Base-by-base conservation (phyloP, 2,888 invertebrate genomes). In the Ophioninae sp. region DNA sequence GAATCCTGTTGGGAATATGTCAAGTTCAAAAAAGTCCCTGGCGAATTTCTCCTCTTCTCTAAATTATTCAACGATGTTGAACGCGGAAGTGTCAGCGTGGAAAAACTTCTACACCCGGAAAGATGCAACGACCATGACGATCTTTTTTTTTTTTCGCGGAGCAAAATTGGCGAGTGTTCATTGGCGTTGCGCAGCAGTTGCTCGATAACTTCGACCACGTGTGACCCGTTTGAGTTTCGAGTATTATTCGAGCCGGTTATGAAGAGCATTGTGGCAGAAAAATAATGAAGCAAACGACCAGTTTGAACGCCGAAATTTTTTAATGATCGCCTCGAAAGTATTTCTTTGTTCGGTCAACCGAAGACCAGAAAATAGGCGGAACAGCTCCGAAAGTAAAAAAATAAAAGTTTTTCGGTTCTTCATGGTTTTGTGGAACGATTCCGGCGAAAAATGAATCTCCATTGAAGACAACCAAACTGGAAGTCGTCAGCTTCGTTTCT, bases 121-220 rank as follows among this genome's bases (percentile, higher is more conserved):
- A 17, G n/a, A 39, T 58, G 58, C 72, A 64, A 56, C 61, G 80
- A 63, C 44, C 23, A 71, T 39, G 58, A 51, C 73, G 65, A 30
- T 59, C 58, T 30, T 30, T 30, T 30, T 30, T 30, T 30, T 30
- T 51, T 44, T 44, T 61, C 22, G 39, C 56, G 10, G 65, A 30
- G 68, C 69, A 74, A 83, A 75, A 23, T 71, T 58, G 37, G 44
- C 58, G 56, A 58, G 65, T 65, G 56, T 65, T 67, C 23, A 64
- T 75, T 75, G 39, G 72, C 23, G 37, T 30, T 64, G 56, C 41
- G 56, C 59, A 23, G 37, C 65, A 22, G 30, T 56, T 41, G 39
- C 58, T 56, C 7, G 75, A 37, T 63, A 65, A 69, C 83, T 81
- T 64, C 73, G 63, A 37, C 20, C 69, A 65, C 78, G 81, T 83